Evolutionary conservation across 1,140 invertebrate species (phyloP).

Genomic region (Lepidotrigona ventralis): DNA sequence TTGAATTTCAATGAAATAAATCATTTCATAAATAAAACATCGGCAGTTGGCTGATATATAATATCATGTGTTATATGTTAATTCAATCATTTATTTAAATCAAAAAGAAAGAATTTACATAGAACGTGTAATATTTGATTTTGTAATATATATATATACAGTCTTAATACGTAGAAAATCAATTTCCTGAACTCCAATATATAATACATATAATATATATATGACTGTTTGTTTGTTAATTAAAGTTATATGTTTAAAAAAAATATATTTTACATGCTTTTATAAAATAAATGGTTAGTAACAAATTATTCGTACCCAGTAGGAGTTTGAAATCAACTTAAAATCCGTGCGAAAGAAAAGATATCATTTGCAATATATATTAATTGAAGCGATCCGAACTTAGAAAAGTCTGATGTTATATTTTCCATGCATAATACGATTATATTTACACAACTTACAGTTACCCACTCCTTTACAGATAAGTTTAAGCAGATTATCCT

Average conservation of each 20-base stretch:
- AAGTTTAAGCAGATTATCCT: conserved; percentile 52
- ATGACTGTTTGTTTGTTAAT: conserved; percentile 1
- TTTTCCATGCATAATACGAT: conserved; percentile 49
- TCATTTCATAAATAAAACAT: neutral
- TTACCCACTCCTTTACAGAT: conserved; percentile 43
- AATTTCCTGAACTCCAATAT: neutral
- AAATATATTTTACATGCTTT: conserved; percentile 5
- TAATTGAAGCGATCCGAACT: conserved; percentile 35
- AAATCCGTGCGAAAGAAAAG: neutral
- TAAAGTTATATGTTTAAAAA: neutral
- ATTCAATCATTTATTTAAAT: neutral
- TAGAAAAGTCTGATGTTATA: conserved; percentile 18
- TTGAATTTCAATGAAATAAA: conserved; percentile 3
- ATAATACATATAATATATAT: no score
- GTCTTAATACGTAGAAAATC: neutral
- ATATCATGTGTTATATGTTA: neutral
- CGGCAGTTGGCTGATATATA: neutral
- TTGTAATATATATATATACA: neutral
- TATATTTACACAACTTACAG: conserved; percentile 56
- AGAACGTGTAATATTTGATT: neutral
- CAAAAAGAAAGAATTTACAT: neutral
- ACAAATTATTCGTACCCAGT: neutral
- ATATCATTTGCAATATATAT: conserved; percentile 28
- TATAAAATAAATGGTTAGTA: conserved; percentile 36
- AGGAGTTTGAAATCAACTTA: neutral